Evolutionary conservation across 92 coral and sea anemone genomes (phyloP).

Genomic region (Actinostola sp.): DNA sequence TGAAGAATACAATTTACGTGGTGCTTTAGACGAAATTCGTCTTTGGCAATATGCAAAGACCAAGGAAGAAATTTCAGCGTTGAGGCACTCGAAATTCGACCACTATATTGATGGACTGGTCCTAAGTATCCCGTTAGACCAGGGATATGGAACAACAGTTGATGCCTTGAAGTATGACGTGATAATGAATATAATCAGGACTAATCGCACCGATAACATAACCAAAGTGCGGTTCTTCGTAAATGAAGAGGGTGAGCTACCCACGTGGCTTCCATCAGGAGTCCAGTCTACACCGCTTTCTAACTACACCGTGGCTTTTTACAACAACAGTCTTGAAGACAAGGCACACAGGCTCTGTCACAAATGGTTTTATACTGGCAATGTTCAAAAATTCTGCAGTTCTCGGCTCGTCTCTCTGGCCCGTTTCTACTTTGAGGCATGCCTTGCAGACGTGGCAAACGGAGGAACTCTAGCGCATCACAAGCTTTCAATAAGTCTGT

Average conservation of each 20-base stretch:
- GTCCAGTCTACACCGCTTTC: conserved; percentile 45
- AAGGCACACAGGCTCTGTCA: conserved; percentile 40
- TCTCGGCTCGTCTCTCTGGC: conserved; percentile 49
- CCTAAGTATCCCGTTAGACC: conserved; percentile 49
- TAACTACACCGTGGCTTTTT: conserved; percentile 52
- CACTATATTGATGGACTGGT: conserved; percentile 51
- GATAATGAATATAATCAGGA: not conserved
- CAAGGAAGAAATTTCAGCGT: conserved; percentile 29
- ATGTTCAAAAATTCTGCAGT: conserved; percentile 57
- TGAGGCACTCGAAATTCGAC: conserved; percentile 34
- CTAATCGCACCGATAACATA: not conserved
- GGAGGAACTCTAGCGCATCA: conserved; percentile 76
- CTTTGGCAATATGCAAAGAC: conserved; percentile 66
- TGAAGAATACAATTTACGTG: conserved; percentile 19
- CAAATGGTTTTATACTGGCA: conserved; percentile 63
- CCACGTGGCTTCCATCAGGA: conserved; percentile 67
- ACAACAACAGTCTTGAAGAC: conserved; percentile 24
- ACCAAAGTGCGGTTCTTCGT: conserved; percentile 18
- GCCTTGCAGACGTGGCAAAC: conserved; percentile 86
- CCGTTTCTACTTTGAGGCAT: conserved; percentile 67
- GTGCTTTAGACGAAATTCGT: conserved; percentile 61
- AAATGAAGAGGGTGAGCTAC: conserved; percentile 23
- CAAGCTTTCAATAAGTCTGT: conserved; percentile 89
- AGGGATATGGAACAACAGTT: conserved; percentile 55
- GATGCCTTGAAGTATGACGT: conserved; percentile 36